These are phyloP conservation scores for Rallus limicola DNA, from an alignment of 2,113 vertebrate species.

Conservation along the genomic window DNA sequence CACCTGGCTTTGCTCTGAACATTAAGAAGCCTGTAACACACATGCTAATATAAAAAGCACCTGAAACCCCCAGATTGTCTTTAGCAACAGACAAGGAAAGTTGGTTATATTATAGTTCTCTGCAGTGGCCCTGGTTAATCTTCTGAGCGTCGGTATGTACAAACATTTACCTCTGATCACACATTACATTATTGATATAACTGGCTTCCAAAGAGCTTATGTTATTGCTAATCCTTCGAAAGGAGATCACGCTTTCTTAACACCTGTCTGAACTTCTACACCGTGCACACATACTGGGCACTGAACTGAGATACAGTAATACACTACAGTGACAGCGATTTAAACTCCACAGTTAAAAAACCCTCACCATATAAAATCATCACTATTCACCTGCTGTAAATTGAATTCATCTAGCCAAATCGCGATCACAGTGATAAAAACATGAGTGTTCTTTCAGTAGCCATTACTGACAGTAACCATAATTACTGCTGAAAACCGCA, in stretches of 20 bases:
- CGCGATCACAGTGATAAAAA: not conserved
- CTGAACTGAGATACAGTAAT: not conserved
- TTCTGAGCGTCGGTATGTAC: not conserved
- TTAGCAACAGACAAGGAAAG: not conserved
- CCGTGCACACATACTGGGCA: not conserved
- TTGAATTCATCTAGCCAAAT: not conserved
- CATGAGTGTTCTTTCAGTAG: not conserved
- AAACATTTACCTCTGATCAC: not conserved
- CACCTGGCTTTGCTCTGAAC: not conserved
- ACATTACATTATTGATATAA: not conserved
- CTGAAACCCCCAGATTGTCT: not conserved
- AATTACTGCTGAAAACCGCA: not conserved
- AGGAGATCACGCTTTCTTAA: not conserved
- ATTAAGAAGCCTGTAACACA: not conserved
- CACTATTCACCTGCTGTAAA: not conserved
- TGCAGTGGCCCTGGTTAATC: not conserved
- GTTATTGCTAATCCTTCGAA: not conserved
- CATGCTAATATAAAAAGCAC: not conserved
- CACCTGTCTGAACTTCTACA: not conserved
- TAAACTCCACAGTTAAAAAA: not conserved
- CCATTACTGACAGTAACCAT: not conserved
- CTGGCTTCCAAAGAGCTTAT: not conserved
- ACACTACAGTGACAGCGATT: not conserved
- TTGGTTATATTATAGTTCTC: not conserved
- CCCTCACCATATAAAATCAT: not conserved